Base-by-base conservation (phyloP, 2,113 vertebrate species). In the Ammodytes dubius region DNA sequence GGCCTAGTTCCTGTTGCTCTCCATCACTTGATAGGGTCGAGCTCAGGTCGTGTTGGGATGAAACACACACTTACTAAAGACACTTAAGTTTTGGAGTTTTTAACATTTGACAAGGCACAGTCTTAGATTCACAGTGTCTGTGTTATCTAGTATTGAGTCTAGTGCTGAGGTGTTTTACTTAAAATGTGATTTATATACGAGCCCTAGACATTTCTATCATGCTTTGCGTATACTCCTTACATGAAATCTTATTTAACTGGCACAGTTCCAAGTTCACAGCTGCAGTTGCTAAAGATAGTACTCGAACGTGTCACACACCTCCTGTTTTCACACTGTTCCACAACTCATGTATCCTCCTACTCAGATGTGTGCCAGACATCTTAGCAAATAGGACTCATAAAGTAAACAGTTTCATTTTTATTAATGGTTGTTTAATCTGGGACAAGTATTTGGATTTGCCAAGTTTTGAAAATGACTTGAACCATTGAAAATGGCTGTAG, bases 1-100 rank as follows among this genome's bases (percentile, higher is more conserved):
- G 78, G 71, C 77, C 81, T 70, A 67, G 54, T 76, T 81, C 82
- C 84, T 89, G 81, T 45, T 19, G 54, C 64, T 88, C 77, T 81
- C 69, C 43, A 53, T 81, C 73, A 19, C 58, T 81, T 80, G 63
- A 47, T 42, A 45, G 71, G 85, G 83, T 92, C 73, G 49, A 54
- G 42, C 43, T 42, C 72, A 86, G 86, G 74, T 39, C 87, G 49
- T 77, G 60, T 60, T 83, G 42, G 74, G 81, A 82, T 27, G 27
- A 27, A 27, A 27, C 27, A 27, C 27, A 27, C 27, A 27, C 27
- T 27, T 27, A 27, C 27, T 27, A 27, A 27, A 59, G 43, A 72
- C 6, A 7, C 43, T 70, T 27, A n/a, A 58, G 65, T 76, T 76
- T 65, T 13, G 27, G 56, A 35, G 59, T 19, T 47, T 57, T 79